Evolutionary conservation across 2,797 vertebrate genomes (phyloP), one percentile per base, ranked within the genome.

Genomic region (Arctocebus calabarensis): DNA sequence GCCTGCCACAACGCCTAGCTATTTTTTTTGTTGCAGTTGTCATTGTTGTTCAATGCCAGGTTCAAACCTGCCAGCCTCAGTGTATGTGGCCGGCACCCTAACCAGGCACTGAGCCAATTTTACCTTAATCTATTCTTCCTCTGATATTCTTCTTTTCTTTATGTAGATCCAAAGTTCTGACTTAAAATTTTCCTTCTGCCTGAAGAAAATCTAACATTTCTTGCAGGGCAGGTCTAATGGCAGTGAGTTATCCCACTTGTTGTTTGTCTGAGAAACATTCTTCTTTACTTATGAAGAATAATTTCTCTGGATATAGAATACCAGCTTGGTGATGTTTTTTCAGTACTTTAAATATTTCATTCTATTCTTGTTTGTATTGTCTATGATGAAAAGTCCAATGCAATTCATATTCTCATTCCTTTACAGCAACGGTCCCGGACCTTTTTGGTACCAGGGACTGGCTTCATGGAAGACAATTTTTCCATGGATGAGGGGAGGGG

Each of bases 191-290:
- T 55, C 57, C 27, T 84, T 85, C 45, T 59, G 22, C 34, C n/a
- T 64, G 16, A 82, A 66, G 34, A 88, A 91, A 95, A 84, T 88
- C 43, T 84, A 91, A 61, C 13, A 48, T 84, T 88, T 88, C 78
- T 79, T 87, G 2, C 25, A 92, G 20, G 34, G 11, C 23, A 68
- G 64, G 27, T 83, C 37, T 87, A 55, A 40, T 94, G 48, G 22
- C 34, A 52, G 73, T 81, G n/a, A 74, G 90, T 79, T 84, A 13
- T 92, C 16, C 87, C 25, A 77, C 61, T 19, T 87, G 22, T 71
- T 86, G 34, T 17, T 85, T 94, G 23, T 84, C 13, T 90, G 48
- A 81, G 79, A 85, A 88, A 77, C 19, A 32, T 14, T 55, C 19
- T 55, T 62, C 29, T 92, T 90, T 22, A 92, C 19, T 71, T 96